Evolutionary conservation across 2,888 invertebrate species (phyloP).

Genomic region (Suillia variegata): DNA sequence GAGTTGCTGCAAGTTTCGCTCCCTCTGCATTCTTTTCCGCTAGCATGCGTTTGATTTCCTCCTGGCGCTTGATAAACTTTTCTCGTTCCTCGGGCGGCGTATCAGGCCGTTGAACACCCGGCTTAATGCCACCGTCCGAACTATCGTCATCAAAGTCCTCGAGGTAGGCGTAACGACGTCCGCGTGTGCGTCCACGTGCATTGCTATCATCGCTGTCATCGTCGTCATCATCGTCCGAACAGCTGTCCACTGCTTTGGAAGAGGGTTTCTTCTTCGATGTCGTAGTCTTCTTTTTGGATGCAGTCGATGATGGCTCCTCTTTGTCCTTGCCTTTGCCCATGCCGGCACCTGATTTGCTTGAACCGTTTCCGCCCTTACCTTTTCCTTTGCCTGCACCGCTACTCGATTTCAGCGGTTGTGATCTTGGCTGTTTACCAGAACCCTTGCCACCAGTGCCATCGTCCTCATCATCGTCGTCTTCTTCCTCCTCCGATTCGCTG

Average conservation of each 20-base stretch:
- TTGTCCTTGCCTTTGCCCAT: conserved; percentile 42
- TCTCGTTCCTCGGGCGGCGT: conserved; percentile 62
- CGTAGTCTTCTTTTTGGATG: conserved; percentile 37
- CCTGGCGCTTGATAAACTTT: conserved; percentile 59
- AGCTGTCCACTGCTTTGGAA: too few species aligned
- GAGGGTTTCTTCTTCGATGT: conserved; percentile 48
- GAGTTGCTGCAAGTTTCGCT: conserved; percentile 56
- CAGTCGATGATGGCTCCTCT: conserved; percentile 22
- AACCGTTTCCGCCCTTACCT: conserved; percentile 54
- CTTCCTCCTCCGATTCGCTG: conserved; percentile 70
- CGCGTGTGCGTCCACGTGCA: conserved; percentile 57
- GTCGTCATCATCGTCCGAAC: conserved; percentile 72
- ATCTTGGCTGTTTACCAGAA: conserved; percentile 53
- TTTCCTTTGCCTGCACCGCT: conserved; percentile 62
- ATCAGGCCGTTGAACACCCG: conserved; percentile 60
- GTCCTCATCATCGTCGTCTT: conserved; percentile 63
- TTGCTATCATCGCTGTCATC: conserved; percentile 63
- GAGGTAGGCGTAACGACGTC: conserved; percentile 59
- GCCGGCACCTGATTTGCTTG: conserved; percentile 21
- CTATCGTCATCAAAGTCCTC: conserved; percentile 61
- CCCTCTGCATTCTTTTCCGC: conserved; percentile 61
- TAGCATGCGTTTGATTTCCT: conserved; percentile 61
- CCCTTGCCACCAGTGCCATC: conserved; percentile 58
- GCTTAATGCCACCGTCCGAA: conserved; percentile 60
- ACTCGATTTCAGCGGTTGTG: conserved; percentile 45